Evolutionary conservation across 2,113 vertebrate species (phyloP), one percentile per base, ranked within the genome.

Genomic region (Perca flavescens): DNA sequence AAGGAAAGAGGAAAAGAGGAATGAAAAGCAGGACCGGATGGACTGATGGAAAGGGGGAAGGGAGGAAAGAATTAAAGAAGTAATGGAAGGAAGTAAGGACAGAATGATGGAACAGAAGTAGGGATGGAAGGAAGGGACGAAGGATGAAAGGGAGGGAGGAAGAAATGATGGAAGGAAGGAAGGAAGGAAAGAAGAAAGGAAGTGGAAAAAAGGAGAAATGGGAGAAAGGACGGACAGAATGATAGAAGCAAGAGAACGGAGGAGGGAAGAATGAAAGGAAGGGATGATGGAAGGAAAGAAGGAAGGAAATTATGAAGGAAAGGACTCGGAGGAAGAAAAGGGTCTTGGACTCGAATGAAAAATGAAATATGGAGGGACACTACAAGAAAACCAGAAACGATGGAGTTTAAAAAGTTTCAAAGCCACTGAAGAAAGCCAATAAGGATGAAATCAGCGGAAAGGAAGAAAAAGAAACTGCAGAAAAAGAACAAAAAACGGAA

Each of bases 361-460:
- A 36, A 50, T 46, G 60, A 6, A 64, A 58, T 54, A 47, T 16
- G 21, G 60, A 64, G 28, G 11, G 58, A 58, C 19, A 8, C 4
- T 28, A 11, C 56, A 62, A 54, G 13, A n/a, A 16, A 15, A 25
- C 13, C 22, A 15, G 1, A 19, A 31, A 14, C 0, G 0, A 67
- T 36, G 54, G 43, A 52, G 4, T 4, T 4, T 4, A 31, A 31
- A 74, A 49, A 40, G 25, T 36, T n/a, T 11, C 12, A n/a, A 63
- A 36, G 7, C 0, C 25, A 22, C 56, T 31, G 54, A 71, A 53
- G 50, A 34, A 68, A 50, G 16, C 22, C 49, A 49, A 50, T 16
- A 71, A 16, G 49, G n/a, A 80, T 58, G 47, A 79, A 80, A 80
- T 53, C 22, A 58, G 43, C n/a, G 40, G 54, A 74, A 65, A 49